Evolutionary conservation across 2,797 vertebrate genomes (phyloP), one percentile per base, ranked within the genome.

Genomic region (Decapterus maruadsi): DNA sequence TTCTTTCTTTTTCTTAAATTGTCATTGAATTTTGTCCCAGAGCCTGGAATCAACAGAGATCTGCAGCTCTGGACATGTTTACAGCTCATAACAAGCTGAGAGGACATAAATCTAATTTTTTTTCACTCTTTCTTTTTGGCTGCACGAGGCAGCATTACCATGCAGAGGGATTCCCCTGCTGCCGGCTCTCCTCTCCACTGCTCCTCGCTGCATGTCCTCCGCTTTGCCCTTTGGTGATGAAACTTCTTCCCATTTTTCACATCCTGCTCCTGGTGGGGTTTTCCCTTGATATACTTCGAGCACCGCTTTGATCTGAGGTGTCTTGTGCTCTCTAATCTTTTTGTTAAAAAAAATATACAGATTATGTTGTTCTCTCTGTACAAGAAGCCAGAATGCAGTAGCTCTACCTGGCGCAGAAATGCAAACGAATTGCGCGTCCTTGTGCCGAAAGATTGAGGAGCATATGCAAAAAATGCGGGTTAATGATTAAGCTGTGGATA

Each of bases 61-160:
- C 95, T 94, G 93, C 76, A 68, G 76, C 95, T 94, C 94, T 95
- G 92, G 90, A 94, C 94, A 93, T 96, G 95, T 97, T 97, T 96
- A 96, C 95, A 95, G 96, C 96, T 93, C 9, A 69, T 92, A 94
- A 43, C 93, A 94, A 93, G 93, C 72, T 92, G 92, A 92, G 89
- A 93, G 95, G 95, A 92, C 95, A 97, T 96, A 97, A 95, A 97
- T 97, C 96, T 97, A 95, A 74, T 84, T 87, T 73, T 85, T 69
- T 31, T 64, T 59, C 53, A 63, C 68, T 70, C 63, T 72, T 69
- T 92, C 91, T 92, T 69, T 91, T 85, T 94, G 93, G 95, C 95
- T 94, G 94, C 95, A 96, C 95, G 96, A 96, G 95, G 95, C 95
- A 96, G 94, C 93, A 95, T 97, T 96, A 94, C 95, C 96, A 95